These are phyloP conservation scores for Boloria selene DNA, from an alignment of 2,888 invertebrate genomes.

Conservation along the genomic window DNA sequence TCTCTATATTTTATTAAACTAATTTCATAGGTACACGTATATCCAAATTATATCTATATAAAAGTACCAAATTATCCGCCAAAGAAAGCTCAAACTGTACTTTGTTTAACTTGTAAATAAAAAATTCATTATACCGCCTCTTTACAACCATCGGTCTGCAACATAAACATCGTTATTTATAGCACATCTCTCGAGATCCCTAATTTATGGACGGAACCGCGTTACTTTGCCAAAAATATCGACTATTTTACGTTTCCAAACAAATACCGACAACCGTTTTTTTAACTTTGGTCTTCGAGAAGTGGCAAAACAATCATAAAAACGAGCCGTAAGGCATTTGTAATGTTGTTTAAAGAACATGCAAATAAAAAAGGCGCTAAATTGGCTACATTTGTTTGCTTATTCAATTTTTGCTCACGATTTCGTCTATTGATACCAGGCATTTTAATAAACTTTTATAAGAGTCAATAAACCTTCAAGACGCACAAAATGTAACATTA, in stretches of 20 bases:
- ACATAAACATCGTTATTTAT: conserved; percentile 28
- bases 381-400: not conserved
- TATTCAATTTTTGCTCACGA: too few species aligned
- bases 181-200: conserved; percentile 21
- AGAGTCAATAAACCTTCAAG: too few species aligned
- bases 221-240: conserved; percentile 15
- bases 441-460: too few species aligned
- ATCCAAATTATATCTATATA: too few species aligned
- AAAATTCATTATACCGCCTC: conserved; percentile 18
- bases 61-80: not conserved
- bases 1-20: too few species aligned
- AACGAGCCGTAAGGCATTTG: not conserved
- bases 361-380: not conserved
- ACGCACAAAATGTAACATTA: too few species aligned
- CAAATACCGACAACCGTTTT: not conserved
- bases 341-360: not conserved
- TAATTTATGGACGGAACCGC: conserved; percentile 23
- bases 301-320: not conserved
- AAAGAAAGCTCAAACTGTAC: not conserved
- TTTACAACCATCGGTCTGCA: conserved; percentile 8
- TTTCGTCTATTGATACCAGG: too few species aligned
- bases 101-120: conserved; percentile 7
- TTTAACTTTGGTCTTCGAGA: not conserved
- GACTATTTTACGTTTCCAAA: conserved; percentile 9
- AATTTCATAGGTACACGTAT: too few species aligned